Evolutionary conservation across 2,888 invertebrate species (phyloP).

Genomic region (Ophonus ardosiacus): DNA sequence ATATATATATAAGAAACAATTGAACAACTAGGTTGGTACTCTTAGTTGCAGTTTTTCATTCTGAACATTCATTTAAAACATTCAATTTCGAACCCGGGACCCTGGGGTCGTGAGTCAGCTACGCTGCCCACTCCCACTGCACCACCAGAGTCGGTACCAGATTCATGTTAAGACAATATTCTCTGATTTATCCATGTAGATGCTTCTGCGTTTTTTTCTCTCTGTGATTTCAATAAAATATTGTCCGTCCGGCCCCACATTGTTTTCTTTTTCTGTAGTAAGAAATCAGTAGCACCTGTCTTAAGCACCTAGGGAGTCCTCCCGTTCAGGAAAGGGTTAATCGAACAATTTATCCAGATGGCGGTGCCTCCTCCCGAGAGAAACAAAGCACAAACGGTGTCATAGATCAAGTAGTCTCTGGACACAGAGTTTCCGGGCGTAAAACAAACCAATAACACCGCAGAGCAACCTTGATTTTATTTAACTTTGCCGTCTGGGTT

Average conservation of each 20-base stretch:
- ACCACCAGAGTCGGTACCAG: no score
- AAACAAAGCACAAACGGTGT: slow-evolving; percentile 43
- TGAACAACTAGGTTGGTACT: no score
- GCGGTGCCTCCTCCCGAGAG: slow-evolving; percentile 12
- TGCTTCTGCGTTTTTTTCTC: background rate
- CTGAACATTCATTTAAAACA: no score
- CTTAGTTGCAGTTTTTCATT: no score
- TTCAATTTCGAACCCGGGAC: no score
- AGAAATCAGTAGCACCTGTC: slow-evolving; percentile 28
- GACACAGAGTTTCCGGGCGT: slow-evolving; percentile 4
- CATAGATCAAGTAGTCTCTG: slow-evolving; percentile 54
- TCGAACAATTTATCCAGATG: slow-evolving; percentile 49
- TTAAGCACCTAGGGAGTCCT: background rate
- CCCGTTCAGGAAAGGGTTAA: slow-evolving; percentile 33
- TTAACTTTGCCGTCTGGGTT: slow-evolving; percentile 2
- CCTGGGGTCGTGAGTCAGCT: no score
- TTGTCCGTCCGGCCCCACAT: background rate
- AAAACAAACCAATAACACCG: slow-evolving; percentile 29
- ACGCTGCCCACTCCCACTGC: no score
- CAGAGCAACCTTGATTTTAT: slow-evolving; percentile 27
- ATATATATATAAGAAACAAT: no score
- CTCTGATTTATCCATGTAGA: no score
- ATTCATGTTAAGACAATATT: no score
- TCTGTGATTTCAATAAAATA: background rate
- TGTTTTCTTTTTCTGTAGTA: background rate